Percentiles rank a stretch among this genome's conserved stretches.
These are phyloP conservation scores for crab-eating macaque (Macaca fascicularis) DNA, from an alignment of 2,113 vertebrate genomes.

Conservation along the genomic window T2T-MFA8v1.1 NC_088392.1:76575001-76575500, in stretches of 20 bases:
- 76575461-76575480: not conserved
- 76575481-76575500: slow-evolving; percentile 7
- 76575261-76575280: not conserved
- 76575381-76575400: not conserved
- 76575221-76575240: not conserved
- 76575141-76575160: not conserved
- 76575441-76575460: not conserved
- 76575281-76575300: slow-evolving; percentile 17
- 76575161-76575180: not conserved
- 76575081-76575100: not conserved
- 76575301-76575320: slow-evolving; percentile 27
- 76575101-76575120: not conserved
- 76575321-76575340: slow-evolving; percentile 44
- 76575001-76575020: not conserved
- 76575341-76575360: slow-evolving; percentile 39
- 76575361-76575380: slow-evolving; percentile 29
- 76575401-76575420: slow-evolving; percentile 1
- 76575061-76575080: not conserved
- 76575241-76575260: not conserved
- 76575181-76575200: not conserved
- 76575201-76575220: not conserved
- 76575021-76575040: not conserved
- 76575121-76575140: not conserved
- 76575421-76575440: not conserved
- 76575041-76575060: slow-evolving; percentile 1